Evolutionary conservation across 1,140 invertebrate species (phyloP).

Genomic region (Neomicropteryx cornuta): DNA sequence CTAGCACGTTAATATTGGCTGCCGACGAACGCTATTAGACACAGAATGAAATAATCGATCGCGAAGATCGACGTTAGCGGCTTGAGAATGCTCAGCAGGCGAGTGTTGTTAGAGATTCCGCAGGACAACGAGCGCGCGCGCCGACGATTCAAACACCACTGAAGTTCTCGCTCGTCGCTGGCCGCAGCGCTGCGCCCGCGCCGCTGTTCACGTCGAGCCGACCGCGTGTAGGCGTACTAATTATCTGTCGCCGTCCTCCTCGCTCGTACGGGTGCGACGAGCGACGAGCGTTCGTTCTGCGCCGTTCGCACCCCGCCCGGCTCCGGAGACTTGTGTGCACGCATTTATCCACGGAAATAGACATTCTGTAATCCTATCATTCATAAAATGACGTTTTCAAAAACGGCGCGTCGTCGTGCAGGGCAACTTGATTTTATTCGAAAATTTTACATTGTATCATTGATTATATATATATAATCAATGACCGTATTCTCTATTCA

Average conservation of each 20-base stretch:
- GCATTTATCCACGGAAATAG: too few species aligned
- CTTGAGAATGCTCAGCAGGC: slow-evolving; percentile 34
- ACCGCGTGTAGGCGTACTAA: slow-evolving; percentile 9
- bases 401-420: too few species aligned
- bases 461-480: too few species aligned
- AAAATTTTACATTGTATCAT: too few species aligned
- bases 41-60: slow-evolving; percentile 23
- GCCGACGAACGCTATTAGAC: slow-evolving; percentile 24
- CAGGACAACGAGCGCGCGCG: slow-evolving; percentile 40
- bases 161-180: slow-evolving; percentile 16
- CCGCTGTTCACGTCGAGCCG: slow-evolving; percentile 7
- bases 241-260: slow-evolving; percentile 9
- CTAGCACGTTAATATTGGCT: slow-evolving; percentile 22
- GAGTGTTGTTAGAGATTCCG: slow-evolving; percentile 41
- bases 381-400: too few species aligned
- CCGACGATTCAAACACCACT: slow-evolving; percentile 39
- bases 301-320: too few species aligned
- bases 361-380: too few species aligned
- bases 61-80: neutral
- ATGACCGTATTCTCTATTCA: too few species aligned
- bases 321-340: slow-evolving; percentile 2
- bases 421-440: too few species aligned
- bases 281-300: too few species aligned
- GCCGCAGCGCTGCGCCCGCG: slow-evolving; percentile 10
- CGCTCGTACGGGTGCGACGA: too few species aligned